Conservation (phyloP, 2,113 vertebrate species). For the Gymnocephalus cernua region DNA sequence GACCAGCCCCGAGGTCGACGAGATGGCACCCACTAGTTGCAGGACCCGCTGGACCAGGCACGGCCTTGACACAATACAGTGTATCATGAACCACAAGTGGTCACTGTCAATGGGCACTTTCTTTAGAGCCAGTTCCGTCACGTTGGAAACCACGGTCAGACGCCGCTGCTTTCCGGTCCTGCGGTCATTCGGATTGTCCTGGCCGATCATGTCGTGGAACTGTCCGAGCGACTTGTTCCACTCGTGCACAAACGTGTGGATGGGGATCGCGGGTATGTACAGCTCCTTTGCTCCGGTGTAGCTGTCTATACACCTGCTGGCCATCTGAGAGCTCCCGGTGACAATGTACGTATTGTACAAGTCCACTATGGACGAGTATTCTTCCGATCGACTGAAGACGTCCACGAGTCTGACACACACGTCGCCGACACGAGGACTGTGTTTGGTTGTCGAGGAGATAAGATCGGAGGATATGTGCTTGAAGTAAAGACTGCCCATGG, state of each 20-base stretch:
- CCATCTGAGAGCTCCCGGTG: constrained; percentile 2
- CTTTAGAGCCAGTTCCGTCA: not conserved
- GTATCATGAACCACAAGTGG: constrained; percentile 15
- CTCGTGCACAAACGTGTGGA: not conserved
- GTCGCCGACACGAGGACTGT: not conserved
- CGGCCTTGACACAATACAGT: not conserved
- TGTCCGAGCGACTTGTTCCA: constrained; percentile 23
- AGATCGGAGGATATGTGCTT: constrained; percentile 3
- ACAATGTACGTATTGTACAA: constrained; percentile 19
- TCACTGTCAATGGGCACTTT: constrained; percentile 6
- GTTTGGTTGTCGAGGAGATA: not conserved
- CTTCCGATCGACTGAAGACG: not conserved
- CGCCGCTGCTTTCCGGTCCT: not conserved
- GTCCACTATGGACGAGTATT: not conserved
- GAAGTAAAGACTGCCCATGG: constrained; percentile 7
- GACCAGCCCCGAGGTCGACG: not conserved
- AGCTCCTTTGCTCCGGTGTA: not conserved
- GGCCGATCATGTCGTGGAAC: not conserved
- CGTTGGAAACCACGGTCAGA: not conserved
- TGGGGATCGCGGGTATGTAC: constrained; percentile 2
- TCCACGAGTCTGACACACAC: constrained; percentile 13
- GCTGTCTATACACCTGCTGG: constrained; percentile 1
- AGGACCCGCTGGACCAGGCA: constrained; percentile 3
- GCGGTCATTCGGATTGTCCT: too few relatives aligned
- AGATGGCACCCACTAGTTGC: constrained; percentile 5